A percentile compares a stretch with the other conserved stretches of the same genome.
phyloP scores from a whole-genome alignment of 2,113 vertebrate genomes.

The Cephalopholis sonnerati region DNA sequence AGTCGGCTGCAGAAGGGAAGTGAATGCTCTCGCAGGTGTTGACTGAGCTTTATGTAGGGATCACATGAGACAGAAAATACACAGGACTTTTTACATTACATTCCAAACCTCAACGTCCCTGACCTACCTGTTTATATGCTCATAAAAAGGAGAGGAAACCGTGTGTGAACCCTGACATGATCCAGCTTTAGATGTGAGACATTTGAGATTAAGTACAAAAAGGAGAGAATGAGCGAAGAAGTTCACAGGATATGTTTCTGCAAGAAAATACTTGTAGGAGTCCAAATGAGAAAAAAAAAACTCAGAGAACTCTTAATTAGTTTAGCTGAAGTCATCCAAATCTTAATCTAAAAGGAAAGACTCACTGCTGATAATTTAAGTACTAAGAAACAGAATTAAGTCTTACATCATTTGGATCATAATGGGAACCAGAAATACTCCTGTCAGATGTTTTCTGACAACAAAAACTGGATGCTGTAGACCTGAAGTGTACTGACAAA shows the following conservation, averaged over 20 bases:
- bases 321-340: neutral
- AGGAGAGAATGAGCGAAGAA: neutral
- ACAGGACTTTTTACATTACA: constrained; percentile 2
- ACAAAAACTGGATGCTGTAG: neutral
- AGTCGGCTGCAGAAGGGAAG: constrained; percentile 44
- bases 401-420: constrained; percentile 4
- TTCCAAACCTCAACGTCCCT: neutral
- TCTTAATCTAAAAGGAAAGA: neutral
- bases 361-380: neutral
- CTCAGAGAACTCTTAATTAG: neutral
- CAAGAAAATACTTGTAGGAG: neutral
- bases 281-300: neutral
- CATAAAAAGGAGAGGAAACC: neutral
- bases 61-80: constrained; percentile 39
- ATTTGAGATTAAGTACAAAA: neutral
- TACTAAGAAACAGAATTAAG: neutral
- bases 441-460: neutral
- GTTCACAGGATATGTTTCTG: neutral
- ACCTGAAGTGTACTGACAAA: neutral
- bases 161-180: neutral
- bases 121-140: neutral
- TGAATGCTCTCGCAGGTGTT: constrained; percentile 60
- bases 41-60: constrained; percentile 50
- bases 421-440: constrained; percentile 10
- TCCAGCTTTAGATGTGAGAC: constrained; percentile 14